Evolutionary conservation across 1,140 invertebrate species (phyloP).

Genomic region (Eupeodes corollae): DNA sequence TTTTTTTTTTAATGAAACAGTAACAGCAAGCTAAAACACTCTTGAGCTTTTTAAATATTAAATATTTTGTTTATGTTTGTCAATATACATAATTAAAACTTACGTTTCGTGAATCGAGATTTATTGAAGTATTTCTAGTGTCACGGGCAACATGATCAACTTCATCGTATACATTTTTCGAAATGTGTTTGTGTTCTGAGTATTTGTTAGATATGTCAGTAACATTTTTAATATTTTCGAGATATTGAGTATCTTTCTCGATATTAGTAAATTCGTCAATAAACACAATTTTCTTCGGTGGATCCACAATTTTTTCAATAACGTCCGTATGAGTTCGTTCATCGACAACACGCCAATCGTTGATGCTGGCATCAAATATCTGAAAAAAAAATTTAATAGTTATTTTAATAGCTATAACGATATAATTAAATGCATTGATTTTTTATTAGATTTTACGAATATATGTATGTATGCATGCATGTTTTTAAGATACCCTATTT

Average conservation of each 20-base stretch:
- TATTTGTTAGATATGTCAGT: constrained; percentile 27
- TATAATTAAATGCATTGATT: no score
- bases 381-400: constrained; percentile 5
- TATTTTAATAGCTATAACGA: no score
- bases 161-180: constrained; percentile 35
- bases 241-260: constrained; percentile 32
- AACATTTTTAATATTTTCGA: constrained; percentile 30
- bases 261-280: constrained; percentile 36
- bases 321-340: constrained; percentile 37
- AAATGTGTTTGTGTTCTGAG: constrained; percentile 36
- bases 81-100: constrained; percentile 15
- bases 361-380: constrained; percentile 37
- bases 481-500: no score
- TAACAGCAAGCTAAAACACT: no score
- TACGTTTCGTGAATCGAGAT: constrained; percentile 30
- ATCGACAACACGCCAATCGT: constrained; percentile 35
- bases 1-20: no score
- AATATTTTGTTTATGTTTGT: constrained; percentile 3
- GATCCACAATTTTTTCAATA: constrained; percentile 35
- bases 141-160: constrained; percentile 21
- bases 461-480: no score
- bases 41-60: constrained; percentile 4
- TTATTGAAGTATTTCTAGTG: no score
- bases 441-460: no score
- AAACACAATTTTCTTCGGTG: constrained; percentile 33